phyloP scores from a whole-genome alignment of 92 coral and sea anemone genomes.

The Parazoanthus swiftii region DNA sequence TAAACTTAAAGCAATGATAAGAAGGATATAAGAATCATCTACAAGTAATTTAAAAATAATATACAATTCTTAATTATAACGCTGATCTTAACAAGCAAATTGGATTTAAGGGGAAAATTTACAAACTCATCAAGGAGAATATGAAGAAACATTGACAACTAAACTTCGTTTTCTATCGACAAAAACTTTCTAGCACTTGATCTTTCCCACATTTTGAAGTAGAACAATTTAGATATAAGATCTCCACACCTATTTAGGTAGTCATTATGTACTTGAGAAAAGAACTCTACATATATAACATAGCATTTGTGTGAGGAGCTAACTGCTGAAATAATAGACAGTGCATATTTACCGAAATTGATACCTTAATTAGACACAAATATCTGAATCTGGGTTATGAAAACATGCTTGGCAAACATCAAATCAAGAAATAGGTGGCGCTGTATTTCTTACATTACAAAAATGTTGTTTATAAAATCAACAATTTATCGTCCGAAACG shows the following conservation, averaged over 20 bases:
- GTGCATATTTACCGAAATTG: neutral
- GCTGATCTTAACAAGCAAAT: too few species aligned
- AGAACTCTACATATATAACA: neutral
- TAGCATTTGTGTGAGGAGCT: too few species aligned
- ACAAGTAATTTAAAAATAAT: too few species aligned
- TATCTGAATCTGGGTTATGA: neutral
- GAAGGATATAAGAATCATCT: too few species aligned
- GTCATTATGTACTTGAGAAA: neutral
- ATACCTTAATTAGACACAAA: neutral
- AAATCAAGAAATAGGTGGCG: neutral
- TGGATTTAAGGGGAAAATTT: neutral
- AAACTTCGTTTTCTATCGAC: too few species aligned
- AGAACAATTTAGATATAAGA: neutral
- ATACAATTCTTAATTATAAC: neutral
- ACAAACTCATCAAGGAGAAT: neutral
- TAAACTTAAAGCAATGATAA: too few species aligned
- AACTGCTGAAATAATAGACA: too few species aligned
- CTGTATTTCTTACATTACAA: neutral
- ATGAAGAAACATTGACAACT: too few species aligned
- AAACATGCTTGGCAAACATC: neutral
- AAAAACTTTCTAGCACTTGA: neutral
- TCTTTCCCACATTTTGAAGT: neutral
- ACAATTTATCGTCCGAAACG: neutral
- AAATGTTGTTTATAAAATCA: slow-evolving; percentile 4
- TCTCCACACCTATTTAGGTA: neutral